These are phyloP conservation scores for Halocynthia roretzi DNA, from an alignment of 23 tunicate genomes.

Conservation along the genomic window DNA sequence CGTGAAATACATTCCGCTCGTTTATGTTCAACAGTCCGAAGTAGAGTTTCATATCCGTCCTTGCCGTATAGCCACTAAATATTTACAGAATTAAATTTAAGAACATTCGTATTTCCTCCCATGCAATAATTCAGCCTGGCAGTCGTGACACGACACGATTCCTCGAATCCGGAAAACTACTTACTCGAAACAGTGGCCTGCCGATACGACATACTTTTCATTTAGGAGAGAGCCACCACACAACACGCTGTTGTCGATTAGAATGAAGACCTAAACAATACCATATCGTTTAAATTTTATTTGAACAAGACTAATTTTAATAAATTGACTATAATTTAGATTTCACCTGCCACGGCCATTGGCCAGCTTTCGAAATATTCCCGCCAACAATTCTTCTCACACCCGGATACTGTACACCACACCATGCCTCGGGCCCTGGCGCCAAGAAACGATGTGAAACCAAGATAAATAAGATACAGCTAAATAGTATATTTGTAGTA, in stretches of 20 bases:
- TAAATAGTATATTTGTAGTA: not conserved
- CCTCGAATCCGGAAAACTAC: not conserved
- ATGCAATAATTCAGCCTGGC: too few relatives aligned
- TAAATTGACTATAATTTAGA: not conserved
- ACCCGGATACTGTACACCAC: slow-evolving; percentile 11
- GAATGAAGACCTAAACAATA: slow-evolving; percentile 4
- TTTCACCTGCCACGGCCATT: slow-evolving; percentile 33
- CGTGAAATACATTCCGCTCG: not conserved
- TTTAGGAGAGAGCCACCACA: slow-evolving; percentile 18
- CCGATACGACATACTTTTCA: slow-evolving; percentile 11
- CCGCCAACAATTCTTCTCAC: slow-evolving; percentile 21
- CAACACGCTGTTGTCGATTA: not conserved
- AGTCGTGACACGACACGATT: too few relatives aligned
- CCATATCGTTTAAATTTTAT: not conserved
- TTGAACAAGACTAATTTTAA: not conserved
- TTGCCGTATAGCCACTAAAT: not conserved
- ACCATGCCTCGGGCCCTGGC: not conserved
- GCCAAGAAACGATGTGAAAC: not conserved
- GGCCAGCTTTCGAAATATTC: slow-evolving; percentile 8
- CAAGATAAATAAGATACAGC: not conserved
- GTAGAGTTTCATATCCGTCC: slow-evolving; percentile 1
- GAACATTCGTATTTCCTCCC: too few relatives aligned
- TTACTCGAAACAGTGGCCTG: slow-evolving; percentile 24
- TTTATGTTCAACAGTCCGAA: slow-evolving; percentile 14
- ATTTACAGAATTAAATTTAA: too few relatives aligned